These are phyloP conservation scores for Poecile montanus DNA, from an alignment of 2,797 vertebrate genomes.

Conservation along the genomic window DNA sequence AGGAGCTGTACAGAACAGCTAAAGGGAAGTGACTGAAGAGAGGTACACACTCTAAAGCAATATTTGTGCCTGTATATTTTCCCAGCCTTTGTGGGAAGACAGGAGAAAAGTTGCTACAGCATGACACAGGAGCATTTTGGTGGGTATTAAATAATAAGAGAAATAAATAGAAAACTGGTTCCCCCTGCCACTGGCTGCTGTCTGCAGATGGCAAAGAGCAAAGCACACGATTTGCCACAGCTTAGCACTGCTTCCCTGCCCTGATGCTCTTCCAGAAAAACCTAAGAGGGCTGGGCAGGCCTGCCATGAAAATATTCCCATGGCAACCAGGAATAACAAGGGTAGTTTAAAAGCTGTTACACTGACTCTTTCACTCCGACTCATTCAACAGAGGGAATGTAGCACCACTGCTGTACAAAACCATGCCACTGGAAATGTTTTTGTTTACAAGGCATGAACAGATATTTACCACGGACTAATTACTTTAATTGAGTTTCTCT, in stretches of 20 bases:
- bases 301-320: conserved; percentile 31
- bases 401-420: background rate
- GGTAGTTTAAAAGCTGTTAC: background rate
- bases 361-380: background rate
- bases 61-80: background rate
- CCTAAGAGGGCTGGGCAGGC: background rate
- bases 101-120: background rate
- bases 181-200: background rate
- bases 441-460: background rate
- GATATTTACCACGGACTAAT: background rate
- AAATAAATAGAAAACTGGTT: background rate
- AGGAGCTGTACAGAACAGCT: background rate
- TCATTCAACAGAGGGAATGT: background rate
- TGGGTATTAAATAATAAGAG: background rate
- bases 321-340: conserved; percentile 25
- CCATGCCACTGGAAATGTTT: background rate
- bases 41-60: background rate
- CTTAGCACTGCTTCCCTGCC: background rate
- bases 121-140: background rate
- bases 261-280: background rate
- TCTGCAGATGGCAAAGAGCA: background rate
- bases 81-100: background rate
- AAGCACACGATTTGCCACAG: background rate
- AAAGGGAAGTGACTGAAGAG: background rate
- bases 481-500: background rate